Base-by-base conservation (phyloP, 2,797 vertebrate species). In the Danio tinwini region DNA sequence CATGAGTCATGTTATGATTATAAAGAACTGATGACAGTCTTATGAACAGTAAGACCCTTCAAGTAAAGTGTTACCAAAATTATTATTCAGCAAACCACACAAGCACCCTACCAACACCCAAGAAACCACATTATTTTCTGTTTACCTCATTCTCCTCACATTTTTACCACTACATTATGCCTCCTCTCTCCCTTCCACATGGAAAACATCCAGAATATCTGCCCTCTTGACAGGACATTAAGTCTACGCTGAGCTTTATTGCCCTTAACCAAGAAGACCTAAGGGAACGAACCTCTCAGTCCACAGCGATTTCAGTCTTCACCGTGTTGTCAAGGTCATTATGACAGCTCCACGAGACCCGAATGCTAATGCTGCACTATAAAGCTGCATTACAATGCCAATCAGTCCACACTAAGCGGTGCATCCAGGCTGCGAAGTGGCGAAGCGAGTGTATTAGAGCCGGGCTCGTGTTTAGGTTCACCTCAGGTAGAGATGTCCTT, bases 301-400 rank as follows among this genome's bases (percentile, higher is more conserved):
- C 44, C 45, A 65, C 53, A 14, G 47, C 17, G 53, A 68, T 70
- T 45, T 50, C 71, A 42, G 61, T 61, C 58, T 80, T 52, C 13
- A 52, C 80, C 11, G 63, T 16, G 52, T 14, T 29, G 52, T 69
- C 21, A 84, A 86, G 82, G 85, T 86, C 77, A 78, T 75, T 63
- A 70, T 86, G 63, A 82, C 71, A 75, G 72, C 62, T 67, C 63
- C 40, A 64, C n/a, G 6, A 49, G 80, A 58, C 50, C 77, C 37
- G 77, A 84, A 82, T 80, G 82, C 64, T 81, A 82, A 84, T 73
- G 74, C 62, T 65, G 58, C 37, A 58, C 64, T 37, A 62, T 82
- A 86, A 85, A 84, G 77, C 58, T 16, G 39, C 53, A 74, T 49
- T 19, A 62, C 19, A 79, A 75, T 63, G 68, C 55, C 63, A 52